Evolutionary conservation across 2,797 vertebrate species (phyloP), one percentile per base, ranked within the genome.

Genomic region (Girardinus metallicus): DNA sequence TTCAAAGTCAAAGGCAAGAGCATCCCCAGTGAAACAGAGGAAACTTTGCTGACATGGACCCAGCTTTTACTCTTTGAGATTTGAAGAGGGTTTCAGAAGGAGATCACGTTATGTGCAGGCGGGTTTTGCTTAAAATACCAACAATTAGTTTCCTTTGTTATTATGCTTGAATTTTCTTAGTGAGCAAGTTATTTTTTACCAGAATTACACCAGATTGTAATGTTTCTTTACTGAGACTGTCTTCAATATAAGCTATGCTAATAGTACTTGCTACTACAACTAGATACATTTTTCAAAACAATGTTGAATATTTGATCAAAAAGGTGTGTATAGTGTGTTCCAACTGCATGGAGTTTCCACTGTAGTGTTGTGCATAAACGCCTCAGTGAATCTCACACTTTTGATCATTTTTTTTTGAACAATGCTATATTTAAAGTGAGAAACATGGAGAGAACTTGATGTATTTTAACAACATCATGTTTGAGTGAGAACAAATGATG

Each of bases 61-160:
- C 57, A 31, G 29, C 6, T 31, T 60, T 16, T 60, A 5, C n/a
- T 60, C n/a, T 60, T 31, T 60, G n/a, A 57, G n/a, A 57, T 57
- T 57, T 57, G 26, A 29, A 26, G 53, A n/a, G 10, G 26, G 31
- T 60, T 60, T 31, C 55, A 31, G 12, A 60, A 60, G 55, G 5
- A 60, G n/a, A 60, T 60, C 57, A 60, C 13, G 13, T 60, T 31
- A 5, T 31, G 0, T n/a, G 75, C 66, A 49, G 81, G 31, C 73
- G 57, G 68, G 43, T 53, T 2, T 9, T 44, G 9, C 72, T 72
- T 53, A 55, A 81, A 73, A 74, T 53, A 31, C 29, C 57, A 83
- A 76, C 41, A 47, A 80, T 75, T 53, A 70, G 44, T 44, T 53
- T 60, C 10, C 15, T 74, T 43, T 6, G 47, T 76, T 1, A 36